Percentiles rank a stretch among this genome's conserved stretches.
Conservation (phyloP, 2,797 vertebrate species). For the Rhinogobio ventralis region DNA sequence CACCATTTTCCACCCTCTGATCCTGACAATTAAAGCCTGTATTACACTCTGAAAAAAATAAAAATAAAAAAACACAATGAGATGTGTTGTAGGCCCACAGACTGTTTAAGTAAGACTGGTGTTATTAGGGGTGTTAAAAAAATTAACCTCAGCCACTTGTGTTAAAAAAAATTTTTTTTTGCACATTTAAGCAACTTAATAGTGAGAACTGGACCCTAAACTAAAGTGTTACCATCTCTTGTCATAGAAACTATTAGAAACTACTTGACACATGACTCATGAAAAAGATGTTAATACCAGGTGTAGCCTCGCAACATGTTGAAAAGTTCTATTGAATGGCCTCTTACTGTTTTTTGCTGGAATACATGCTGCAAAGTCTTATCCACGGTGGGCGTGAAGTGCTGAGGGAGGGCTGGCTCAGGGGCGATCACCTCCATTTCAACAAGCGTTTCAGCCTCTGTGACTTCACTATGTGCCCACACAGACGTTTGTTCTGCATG, state of each 20-base stretch:
- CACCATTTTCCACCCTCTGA: too few relatives aligned
- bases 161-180: too few relatives aligned
- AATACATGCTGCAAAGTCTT: conserved; percentile 70
- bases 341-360: conserved; percentile 76
- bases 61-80: too few relatives aligned
- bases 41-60: too few relatives aligned
- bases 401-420: conserved; percentile 19
- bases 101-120: too few relatives aligned
- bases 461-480: conserved; percentile 67
- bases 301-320: background rate
- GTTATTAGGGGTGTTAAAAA: too few relatives aligned
- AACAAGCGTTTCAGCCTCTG: conserved; percentile 47
- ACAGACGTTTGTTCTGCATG: conserved; percentile 72
- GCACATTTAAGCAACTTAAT: too few relatives aligned
- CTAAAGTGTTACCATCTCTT: background rate
- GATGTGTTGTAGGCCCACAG: too few relatives aligned
- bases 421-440: conserved; percentile 12
- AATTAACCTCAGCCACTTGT: too few relatives aligned
- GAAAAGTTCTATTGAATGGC: background rate
- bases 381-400: conserved; percentile 45
- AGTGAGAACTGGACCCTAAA: too few relatives aligned
- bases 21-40: too few relatives aligned
- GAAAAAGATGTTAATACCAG: conserved; percentile 1
- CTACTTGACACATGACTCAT: background rate
- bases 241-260: background rate